Evolutionary conservation across 92 coral and sea anemone species (phyloP).

Genomic region (Diadumene lineata): DNA sequence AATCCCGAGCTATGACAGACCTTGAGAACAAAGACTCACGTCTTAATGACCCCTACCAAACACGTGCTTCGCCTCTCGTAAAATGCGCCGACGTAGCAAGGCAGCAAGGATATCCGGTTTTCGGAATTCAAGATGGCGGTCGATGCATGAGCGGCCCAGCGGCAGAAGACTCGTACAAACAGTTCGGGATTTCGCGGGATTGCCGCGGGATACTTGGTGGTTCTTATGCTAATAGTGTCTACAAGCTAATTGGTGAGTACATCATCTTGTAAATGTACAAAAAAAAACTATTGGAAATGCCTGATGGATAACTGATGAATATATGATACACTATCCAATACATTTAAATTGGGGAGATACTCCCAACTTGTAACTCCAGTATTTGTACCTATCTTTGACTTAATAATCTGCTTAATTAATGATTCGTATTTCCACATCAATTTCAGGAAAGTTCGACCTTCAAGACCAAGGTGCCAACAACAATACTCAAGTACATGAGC

Average conservation of each 20-base stretch:
- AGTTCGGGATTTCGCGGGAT: constrained; percentile 78
- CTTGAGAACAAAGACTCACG: constrained; percentile 76
- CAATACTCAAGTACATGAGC: not conserved
- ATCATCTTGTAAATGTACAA: too few species aligned
- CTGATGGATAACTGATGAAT: too few species aligned
- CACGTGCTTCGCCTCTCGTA: constrained; percentile 58
- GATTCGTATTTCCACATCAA: not conserved
- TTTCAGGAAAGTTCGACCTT: constrained; percentile 35
- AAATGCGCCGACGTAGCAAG: constrained; percentile 90
- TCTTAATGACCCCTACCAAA: constrained; percentile 66
- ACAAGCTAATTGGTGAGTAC: constrained; percentile 76
- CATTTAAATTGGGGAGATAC: too few species aligned
- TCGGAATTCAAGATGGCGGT: constrained; percentile 92
- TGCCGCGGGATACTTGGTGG: constrained; percentile 84
- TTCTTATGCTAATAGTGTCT: constrained; percentile 82
- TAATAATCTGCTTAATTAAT: too few species aligned
- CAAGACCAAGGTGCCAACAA: constrained; percentile 1
- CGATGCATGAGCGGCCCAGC: constrained; percentile 83
- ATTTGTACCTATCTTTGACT: too few species aligned
- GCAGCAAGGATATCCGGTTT: constrained; percentile 75
- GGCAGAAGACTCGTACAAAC: constrained; percentile 62
- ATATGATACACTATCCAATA: too few species aligned
- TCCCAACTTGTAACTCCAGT: too few species aligned
- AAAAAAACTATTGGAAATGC: too few species aligned
- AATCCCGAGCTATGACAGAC: constrained; percentile 50